These are phyloP conservation scores for Portevinia maculata DNA, from an alignment of 2,888 invertebrate species.

Conservation along the genomic window DNA sequence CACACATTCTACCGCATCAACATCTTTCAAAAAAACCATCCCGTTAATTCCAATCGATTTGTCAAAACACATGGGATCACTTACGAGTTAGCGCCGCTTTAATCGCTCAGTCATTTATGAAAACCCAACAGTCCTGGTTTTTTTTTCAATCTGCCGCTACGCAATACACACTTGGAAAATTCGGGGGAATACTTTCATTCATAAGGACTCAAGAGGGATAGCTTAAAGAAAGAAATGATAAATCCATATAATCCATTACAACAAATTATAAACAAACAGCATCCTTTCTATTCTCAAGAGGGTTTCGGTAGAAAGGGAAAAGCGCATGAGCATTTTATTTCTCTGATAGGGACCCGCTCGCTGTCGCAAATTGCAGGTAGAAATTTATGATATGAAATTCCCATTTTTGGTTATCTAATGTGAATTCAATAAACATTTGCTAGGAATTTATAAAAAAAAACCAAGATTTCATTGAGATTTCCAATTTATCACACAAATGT, in stretches of 20 bases:
- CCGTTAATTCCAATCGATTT: constrained; percentile 21
- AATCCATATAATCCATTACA: constrained; percentile 59
- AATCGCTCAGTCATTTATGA: constrained; percentile 32
- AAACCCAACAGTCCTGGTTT: constrained; percentile 53
- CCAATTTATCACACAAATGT: constrained; percentile 12
- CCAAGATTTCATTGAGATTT: constrained; percentile 28
- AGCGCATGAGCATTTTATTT: neutral
- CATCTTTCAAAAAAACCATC: neutral
- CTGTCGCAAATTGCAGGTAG: constrained; percentile 16
- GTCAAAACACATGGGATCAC: constrained; percentile 34
- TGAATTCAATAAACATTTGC: constrained; percentile 25
- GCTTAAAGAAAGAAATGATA: constrained; percentile 41
- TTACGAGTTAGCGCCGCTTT: constrained; percentile 52
- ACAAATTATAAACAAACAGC: constrained; percentile 60
- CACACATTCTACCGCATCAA: neutral
- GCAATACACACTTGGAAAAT: constrained; percentile 11
- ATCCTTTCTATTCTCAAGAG: constrained; percentile 52
- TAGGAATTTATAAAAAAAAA: constrained; percentile 19
- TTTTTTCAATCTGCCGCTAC: neutral
- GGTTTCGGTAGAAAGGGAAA: neutral
- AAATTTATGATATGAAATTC: constrained; percentile 1
- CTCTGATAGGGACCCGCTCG: too few species aligned
- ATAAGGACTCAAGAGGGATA: constrained; percentile 40
- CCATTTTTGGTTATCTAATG: constrained; percentile 21
- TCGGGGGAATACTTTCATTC: constrained; percentile 43